Evolutionary conservation across 1,140 invertebrate genomes (phyloP).

Genomic region (Drosophila tani): DNA sequence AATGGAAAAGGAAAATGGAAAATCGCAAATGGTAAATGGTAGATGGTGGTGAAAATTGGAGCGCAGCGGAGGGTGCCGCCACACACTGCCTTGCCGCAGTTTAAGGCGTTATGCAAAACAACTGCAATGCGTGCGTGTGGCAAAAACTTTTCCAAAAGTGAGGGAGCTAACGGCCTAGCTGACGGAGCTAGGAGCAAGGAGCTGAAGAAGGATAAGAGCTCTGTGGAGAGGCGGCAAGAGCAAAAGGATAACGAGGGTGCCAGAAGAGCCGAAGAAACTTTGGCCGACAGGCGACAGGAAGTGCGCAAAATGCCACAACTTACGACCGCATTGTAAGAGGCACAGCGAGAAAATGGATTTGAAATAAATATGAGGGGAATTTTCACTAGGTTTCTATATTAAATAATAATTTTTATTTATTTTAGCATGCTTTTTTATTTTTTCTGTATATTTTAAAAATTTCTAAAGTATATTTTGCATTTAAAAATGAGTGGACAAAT

Average conservation of each 20-base stretch:
- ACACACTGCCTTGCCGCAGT: conserved; percentile 16
- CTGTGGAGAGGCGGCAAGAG: neutral
- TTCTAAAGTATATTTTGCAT: too few relatives aligned
- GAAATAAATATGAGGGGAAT: too few relatives aligned
- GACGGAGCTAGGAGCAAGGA: conserved; percentile 1
- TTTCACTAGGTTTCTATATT: too few relatives aligned
- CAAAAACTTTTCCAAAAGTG: conserved; percentile 48
- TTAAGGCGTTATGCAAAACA: conserved; percentile 69
- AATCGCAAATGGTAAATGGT: conserved; percentile 34
- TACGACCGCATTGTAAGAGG: conserved; percentile 47
- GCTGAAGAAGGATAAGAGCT: conserved; percentile 25
- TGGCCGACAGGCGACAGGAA: conserved; percentile 77
- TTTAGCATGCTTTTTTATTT: too few relatives aligned
- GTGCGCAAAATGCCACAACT: conserved; percentile 82
- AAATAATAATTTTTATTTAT: too few relatives aligned
- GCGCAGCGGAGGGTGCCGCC: conserved; percentile 21
- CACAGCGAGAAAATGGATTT: neutral
- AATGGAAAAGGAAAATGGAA: conserved; percentile 29
- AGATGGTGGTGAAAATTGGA: conserved; percentile 50
- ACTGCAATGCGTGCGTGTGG: conserved; percentile 81
- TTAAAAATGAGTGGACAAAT: too few relatives aligned
- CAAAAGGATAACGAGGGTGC: conserved; percentile 18
- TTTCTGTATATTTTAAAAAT: too few relatives aligned
- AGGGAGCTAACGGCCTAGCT: conserved; percentile 36
- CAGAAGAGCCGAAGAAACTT: conserved; percentile 55